A percentile compares a stretch with the other conserved stretches of the same genome.
These are phyloP conservation scores for Lycophotia porphyrea DNA, from an alignment of 2,888 invertebrate species.

Conservation along the genomic window DNA sequence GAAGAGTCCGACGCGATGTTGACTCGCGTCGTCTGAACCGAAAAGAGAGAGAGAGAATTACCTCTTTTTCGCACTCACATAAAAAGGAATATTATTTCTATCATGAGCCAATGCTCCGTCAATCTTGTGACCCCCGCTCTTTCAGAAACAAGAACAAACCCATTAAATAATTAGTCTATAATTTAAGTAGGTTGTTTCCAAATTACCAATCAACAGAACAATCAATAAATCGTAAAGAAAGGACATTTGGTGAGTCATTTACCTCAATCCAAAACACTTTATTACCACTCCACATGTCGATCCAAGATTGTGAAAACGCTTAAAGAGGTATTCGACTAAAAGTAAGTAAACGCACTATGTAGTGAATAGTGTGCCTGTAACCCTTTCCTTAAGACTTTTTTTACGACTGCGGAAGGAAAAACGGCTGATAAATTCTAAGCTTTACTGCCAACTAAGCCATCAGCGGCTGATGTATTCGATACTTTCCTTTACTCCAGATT, in stretches of 20 bases:
- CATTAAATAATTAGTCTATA: too few relatives aligned
- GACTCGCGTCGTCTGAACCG: background rate
- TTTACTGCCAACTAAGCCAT: constrained; percentile 13
- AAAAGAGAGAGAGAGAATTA: background rate
- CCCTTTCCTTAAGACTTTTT: constrained; percentile 35
- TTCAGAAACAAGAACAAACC: background rate
- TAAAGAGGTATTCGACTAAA: constrained; percentile 13
- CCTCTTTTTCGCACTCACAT: background rate
- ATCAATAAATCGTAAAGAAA: background rate
- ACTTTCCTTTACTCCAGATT: background rate
- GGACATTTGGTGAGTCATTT: background rate
- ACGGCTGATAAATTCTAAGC: constrained; percentile 9
- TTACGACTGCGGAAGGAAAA: constrained; percentile 26
- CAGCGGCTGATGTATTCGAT: background rate
- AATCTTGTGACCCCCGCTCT: background rate
- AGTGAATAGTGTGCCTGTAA: constrained; percentile 35
- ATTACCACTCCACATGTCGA: background rate
- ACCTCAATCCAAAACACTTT: constrained; percentile 3
- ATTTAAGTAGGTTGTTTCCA: too few relatives aligned
- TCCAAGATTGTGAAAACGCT: constrained; percentile 13
- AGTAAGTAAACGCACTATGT: constrained; percentile 20
- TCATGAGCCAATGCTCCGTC: background rate
- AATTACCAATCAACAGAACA: background rate
- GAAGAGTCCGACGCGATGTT: background rate
- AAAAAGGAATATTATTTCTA: background rate